Evolutionary conservation across 2,113 vertebrate genomes (phyloP).

Genomic region (Tragelaphus scriptus): DNA sequence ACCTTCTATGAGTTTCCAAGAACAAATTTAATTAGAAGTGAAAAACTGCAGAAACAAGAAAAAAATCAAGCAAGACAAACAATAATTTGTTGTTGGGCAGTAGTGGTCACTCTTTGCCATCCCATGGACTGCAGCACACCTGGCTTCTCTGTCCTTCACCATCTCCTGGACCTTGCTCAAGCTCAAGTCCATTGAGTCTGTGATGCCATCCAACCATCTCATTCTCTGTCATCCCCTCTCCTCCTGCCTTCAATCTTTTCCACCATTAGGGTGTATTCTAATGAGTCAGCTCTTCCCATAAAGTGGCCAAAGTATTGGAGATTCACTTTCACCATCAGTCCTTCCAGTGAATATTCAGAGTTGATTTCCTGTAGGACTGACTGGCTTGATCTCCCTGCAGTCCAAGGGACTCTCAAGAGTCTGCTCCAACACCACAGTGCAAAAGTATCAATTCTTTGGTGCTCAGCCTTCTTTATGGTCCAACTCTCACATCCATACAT

Average conservation of each 20-base stretch:
- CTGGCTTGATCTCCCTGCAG: not conserved
- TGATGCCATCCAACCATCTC: not conserved
- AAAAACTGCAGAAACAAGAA: not conserved
- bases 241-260: not conserved
- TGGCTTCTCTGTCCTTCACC: not conserved
- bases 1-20: not conserved
- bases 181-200: not conserved
- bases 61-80: not conserved
- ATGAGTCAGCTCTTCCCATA: not conserved
- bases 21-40: not conserved
- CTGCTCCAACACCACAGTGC: not conserved
- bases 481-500: not conserved
- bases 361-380: not conserved
- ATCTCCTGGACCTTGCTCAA: not conserved
- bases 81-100: not conserved
- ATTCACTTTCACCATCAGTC: not conserved
- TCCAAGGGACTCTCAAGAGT: not conserved
- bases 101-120: not conserved
- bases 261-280: not conserved
- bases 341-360: not conserved
- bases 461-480: not conserved
- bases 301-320: not conserved
- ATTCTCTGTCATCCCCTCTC: not conserved
- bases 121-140: not conserved
- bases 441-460: not conserved